phyloP scores from a whole-genome alignment of 2,113 vertebrate genomes.

The Columba janthina region DNA sequence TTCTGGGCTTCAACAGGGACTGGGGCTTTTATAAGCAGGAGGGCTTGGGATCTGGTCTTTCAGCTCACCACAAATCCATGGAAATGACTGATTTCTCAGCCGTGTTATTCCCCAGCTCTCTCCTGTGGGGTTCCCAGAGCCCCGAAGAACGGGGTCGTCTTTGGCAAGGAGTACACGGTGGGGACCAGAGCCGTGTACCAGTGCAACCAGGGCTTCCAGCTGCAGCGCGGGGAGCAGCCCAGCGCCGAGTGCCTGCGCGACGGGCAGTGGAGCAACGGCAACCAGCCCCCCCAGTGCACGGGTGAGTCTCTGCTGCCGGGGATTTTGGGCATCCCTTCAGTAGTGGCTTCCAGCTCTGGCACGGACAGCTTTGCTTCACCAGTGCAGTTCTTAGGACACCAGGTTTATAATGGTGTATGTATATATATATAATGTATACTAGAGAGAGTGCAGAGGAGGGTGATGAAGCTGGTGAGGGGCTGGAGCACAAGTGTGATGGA shows the following conservation, averaged over 20 bases:
- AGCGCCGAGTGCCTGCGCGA: slow-evolving; percentile 85
- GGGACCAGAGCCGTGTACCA: slow-evolving; percentile 89
- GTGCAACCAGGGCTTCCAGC: slow-evolving; percentile 89
- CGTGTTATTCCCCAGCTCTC: slow-evolving; percentile 76
- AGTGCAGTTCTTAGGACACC: neutral
- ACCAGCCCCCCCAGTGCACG: slow-evolving; percentile 84
- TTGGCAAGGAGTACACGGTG: slow-evolving; percentile 92
- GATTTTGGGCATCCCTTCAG: accelerated
- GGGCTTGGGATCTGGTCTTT: neutral
- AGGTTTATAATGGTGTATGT: neutral
- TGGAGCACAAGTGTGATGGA: too few relatives aligned
- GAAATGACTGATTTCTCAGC: neutral
- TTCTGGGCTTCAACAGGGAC: neutral
- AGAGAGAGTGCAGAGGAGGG: too few relatives aligned
- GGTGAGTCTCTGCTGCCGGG: slow-evolving; percentile 77
- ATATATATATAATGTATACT: too few relatives aligned
- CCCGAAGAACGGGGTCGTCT: slow-evolving; percentile 88
- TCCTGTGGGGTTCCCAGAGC: slow-evolving; percentile 91
- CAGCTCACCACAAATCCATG: accelerated
- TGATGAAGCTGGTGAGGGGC: too few relatives aligned
- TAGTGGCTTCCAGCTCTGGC: neutral
- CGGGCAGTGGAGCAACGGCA: slow-evolving; percentile 89
- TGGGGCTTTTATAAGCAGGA: neutral
- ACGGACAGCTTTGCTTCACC: neutral
- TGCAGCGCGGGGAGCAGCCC: slow-evolving; percentile 74